Conservation (phyloP, 2,113 vertebrate genomes). For the Nothoprocta pentlandii region DNA sequence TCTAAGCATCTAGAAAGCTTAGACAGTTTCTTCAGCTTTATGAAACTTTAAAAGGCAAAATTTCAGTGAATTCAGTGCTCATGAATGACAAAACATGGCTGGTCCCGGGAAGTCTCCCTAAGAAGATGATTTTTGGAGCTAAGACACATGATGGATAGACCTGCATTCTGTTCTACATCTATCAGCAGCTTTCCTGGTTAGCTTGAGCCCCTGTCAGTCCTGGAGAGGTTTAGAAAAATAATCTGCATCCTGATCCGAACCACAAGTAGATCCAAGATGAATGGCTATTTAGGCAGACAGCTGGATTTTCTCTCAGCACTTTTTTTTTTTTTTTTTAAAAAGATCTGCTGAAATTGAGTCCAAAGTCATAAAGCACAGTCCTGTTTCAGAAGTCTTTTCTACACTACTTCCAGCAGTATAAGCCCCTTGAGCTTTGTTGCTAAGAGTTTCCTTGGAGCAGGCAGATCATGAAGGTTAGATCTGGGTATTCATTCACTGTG, state of each 20-base stretch:
- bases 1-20: constrained; percentile 24
- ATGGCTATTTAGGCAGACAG: neutral
- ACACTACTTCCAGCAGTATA: neutral
- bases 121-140: neutral
- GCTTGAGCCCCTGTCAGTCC: neutral
- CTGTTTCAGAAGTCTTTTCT: neutral
- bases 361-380: neutral
- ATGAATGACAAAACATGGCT: constrained; percentile 19
- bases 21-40: constrained; percentile 17
- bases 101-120: constrained; percentile 21
- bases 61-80: constrained; percentile 24
- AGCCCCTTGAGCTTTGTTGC: neutral
- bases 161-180: constrained; percentile 12
- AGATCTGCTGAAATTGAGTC: constrained; percentile 3
- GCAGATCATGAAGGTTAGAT: neutral
- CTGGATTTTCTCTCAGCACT: neutral
- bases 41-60: constrained; percentile 58
- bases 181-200: constrained; percentile 7
- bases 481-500: neutral
- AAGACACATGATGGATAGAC: neutral
- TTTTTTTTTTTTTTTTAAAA: neutral
- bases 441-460: neutral
- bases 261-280: neutral
- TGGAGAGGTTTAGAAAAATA: constrained; percentile 11
- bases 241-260: neutral